Conservation (phyloP, 2,888 invertebrate species). For the Dasypolia templi region DNA sequence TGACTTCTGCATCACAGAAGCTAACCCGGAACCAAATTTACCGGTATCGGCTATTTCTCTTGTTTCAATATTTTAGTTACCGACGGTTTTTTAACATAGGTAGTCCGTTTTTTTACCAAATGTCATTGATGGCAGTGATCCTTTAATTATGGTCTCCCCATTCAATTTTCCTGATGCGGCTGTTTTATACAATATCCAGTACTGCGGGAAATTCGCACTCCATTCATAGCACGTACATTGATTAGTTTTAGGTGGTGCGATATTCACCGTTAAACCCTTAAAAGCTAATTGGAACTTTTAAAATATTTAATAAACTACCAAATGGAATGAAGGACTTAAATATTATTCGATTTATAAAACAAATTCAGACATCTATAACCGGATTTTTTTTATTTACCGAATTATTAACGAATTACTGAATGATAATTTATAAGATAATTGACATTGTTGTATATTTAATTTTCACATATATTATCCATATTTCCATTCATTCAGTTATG, state of each 20-base stretch:
- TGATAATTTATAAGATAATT: too few relatives aligned
- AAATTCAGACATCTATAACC: too few relatives aligned
- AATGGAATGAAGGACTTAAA: too few relatives aligned
- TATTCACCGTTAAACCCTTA: neutral
- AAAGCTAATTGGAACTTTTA: neutral
- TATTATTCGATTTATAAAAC: too few relatives aligned
- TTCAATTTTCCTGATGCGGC: neutral
- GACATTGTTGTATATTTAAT: too few relatives aligned
- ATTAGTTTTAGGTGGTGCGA: neutral
- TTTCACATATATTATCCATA: too few relatives aligned
- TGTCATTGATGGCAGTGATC: neutral
- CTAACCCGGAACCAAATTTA: neutral
- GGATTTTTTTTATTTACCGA: too few relatives aligned
- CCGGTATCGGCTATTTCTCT: neutral
- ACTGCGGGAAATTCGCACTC: neutral
- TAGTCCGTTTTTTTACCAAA: neutral
- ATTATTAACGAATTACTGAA: too few relatives aligned
- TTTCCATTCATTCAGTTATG: too few relatives aligned
- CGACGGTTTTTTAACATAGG: neutral
- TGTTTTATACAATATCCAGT: neutral
- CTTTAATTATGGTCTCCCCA: neutral
- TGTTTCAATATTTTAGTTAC: neutral
- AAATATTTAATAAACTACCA: too few relatives aligned
- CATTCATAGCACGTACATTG: neutral
- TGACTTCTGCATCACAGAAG: neutral